These are phyloP conservation scores for Geophilus truncorum DNA, from an alignment of 2,888 invertebrate genomes.

Conservation along the genomic window DNA sequence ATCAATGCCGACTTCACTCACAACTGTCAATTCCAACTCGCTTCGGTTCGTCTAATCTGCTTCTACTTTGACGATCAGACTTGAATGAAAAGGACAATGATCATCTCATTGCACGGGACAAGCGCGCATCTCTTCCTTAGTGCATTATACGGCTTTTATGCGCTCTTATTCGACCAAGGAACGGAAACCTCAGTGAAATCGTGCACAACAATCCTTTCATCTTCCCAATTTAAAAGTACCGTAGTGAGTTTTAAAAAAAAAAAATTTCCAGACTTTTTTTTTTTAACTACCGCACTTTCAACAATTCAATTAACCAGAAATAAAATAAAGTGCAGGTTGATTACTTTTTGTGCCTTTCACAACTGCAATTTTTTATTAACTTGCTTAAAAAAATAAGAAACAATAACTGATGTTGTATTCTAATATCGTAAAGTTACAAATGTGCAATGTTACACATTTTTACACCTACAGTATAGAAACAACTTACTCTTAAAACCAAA, in stretches of 20 bases:
- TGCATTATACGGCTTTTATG: not conserved
- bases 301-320: no score
- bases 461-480: no score
- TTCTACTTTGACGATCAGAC: not conserved
- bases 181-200: conserved; percentile 12
- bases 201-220: not conserved
- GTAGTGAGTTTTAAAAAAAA: not conserved
- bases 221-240: not conserved
- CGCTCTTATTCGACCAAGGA: not conserved
- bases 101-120: not conserved
- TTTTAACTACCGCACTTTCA: no score
- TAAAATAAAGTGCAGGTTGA: no score
- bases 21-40: conserved; percentile 13
- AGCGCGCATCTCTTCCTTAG: not conserved
- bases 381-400: no score
- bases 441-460: no score
- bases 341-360: no score
- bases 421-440: no score
- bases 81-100: conserved; percentile 21
- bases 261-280: not conserved
- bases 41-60: not conserved
- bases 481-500: no score
- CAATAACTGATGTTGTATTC: no score
- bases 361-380: no score
- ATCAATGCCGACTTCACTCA: conserved; percentile 1